These are phyloP conservation scores for Neoascia interrupta DNA, from an alignment of 2,888 invertebrate genomes.

Conservation along the genomic window DNA sequence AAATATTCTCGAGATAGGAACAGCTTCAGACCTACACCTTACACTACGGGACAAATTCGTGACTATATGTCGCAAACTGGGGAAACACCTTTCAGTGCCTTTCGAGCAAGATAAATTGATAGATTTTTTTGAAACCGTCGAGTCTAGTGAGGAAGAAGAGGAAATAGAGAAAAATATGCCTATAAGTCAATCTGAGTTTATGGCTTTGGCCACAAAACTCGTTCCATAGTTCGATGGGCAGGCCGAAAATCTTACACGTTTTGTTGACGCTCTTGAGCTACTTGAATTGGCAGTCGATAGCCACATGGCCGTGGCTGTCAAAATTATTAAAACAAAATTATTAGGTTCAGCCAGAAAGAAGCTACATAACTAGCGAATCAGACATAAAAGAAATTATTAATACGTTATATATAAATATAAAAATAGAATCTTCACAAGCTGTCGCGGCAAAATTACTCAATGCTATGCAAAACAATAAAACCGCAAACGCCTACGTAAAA, in stretches of 20 bases:
- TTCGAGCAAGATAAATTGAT: neutral
- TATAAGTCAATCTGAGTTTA: conserved; percentile 9
- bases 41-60: too few relatives aligned
- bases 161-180: neutral
- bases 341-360: conserved; percentile 2
- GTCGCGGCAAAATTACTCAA: neutral
- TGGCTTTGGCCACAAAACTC: neutral
- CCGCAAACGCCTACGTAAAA: neutral
- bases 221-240: conserved; percentile 7
- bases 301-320: neutral
- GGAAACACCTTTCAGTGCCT: too few relatives aligned
- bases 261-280: too few relatives aligned
- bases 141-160: neutral
- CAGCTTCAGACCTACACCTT: too few relatives aligned
- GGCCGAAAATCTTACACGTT: conserved; percentile 7
- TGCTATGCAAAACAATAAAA: neutral
- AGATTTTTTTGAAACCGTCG: neutral
- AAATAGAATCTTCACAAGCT: neutral
- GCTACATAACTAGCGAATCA: conserved; percentile 4
- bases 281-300: too few relatives aligned
- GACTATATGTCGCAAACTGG: too few relatives aligned
- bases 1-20: neutral
- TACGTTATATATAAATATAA: neutral
- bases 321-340: conserved; percentile 8
- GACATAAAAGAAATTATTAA: neutral